phyloP scores from a whole-genome alignment of 2,113 vertebrate genomes.

The Micromys minutus region DNA sequence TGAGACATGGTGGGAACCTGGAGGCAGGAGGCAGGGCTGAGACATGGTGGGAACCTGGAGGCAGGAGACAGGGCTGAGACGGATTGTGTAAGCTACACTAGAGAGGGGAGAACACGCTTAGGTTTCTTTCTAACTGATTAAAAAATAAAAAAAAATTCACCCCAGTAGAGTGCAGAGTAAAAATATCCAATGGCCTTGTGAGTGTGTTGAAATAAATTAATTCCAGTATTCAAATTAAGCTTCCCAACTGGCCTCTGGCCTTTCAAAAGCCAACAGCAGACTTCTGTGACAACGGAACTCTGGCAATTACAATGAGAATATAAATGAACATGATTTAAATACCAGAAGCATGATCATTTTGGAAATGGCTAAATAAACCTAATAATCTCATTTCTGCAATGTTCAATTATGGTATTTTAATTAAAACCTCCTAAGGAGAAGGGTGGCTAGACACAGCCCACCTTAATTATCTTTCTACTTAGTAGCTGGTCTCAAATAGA shows the following conservation, averaged over 20 bases:
- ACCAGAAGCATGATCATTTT: conserved; percentile 81
- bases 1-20: too few species aligned
- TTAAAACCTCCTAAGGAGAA: conserved; percentile 79
- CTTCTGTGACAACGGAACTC: conserved; percentile 70
- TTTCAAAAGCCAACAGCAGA: conserved; percentile 80
- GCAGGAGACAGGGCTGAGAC: background rate
- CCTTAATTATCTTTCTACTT: conserved; percentile 77
- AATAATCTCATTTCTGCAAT: conserved; percentile 84
- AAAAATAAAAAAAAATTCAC: conserved; percentile 5
- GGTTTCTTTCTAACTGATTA: conserved; percentile 11
- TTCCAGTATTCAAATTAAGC: conserved; percentile 75
- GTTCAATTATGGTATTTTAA: conserved; percentile 81
- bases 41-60: background rate
- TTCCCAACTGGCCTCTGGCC: conserved; percentile 78
- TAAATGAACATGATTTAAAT: conserved; percentile 83
- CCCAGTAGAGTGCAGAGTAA: background rate
- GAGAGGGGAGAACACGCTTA: background rate
- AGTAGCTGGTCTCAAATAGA: conserved; percentile 62
- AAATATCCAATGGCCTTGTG: conserved; percentile 54
- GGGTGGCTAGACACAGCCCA: conserved; percentile 77
- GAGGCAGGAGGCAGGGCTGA: background rate
- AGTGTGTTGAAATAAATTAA: conserved; percentile 74
- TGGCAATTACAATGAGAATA: conserved; percentile 74
- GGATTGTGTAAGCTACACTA: background rate
- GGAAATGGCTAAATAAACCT: conserved; percentile 83